phyloP scores from a whole-genome alignment of 2,113 vertebrate species.

The Cochlearius cochlearius region DNA sequence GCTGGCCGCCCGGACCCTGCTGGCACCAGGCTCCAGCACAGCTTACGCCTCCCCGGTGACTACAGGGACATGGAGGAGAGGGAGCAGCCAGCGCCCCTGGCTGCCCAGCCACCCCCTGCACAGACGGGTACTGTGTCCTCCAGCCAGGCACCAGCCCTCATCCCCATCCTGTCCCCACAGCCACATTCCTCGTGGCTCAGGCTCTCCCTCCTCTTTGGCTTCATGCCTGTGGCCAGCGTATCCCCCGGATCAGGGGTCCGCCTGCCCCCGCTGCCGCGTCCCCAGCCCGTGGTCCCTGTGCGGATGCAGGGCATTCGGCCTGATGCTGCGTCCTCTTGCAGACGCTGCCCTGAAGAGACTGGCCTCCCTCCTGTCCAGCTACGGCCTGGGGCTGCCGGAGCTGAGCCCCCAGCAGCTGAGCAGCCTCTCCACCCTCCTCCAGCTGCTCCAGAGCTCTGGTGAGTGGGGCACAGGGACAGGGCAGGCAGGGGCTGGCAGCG shows the following conservation, averaged over 20 bases:
- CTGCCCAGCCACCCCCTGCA: background rate
- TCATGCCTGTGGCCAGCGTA: background rate
- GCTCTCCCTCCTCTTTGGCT: background rate
- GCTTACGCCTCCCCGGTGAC: conserved; percentile 48
- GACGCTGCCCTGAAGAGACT: conserved; percentile 77
- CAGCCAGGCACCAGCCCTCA: conserved; percentile 10
- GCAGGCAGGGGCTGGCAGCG: background rate
- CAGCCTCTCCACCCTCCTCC: conserved; percentile 80
- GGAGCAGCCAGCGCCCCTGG: background rate
- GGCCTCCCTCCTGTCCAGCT: conserved; percentile 77
- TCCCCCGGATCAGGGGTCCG: background rate
- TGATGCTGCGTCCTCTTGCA: conserved; percentile 16
- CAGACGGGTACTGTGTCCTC: background rate
- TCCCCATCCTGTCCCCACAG: background rate
- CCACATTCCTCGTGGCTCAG: rapidly evolving
- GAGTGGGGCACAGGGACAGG: background rate
- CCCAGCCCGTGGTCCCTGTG: rapidly evolving
- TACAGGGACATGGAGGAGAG: conserved; percentile 20
- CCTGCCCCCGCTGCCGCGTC: background rate
- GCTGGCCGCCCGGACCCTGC: conserved; percentile 57
- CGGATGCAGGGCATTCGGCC: rapidly evolving
- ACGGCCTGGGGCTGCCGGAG: conserved; percentile 81
- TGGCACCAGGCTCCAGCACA: conserved; percentile 65
- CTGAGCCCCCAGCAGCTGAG: conserved; percentile 87
- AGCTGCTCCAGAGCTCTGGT: conserved; percentile 77